Evolutionary conservation across 2,113 vertebrate species (phyloP).

Genomic region (Myotis davidii): DNA sequence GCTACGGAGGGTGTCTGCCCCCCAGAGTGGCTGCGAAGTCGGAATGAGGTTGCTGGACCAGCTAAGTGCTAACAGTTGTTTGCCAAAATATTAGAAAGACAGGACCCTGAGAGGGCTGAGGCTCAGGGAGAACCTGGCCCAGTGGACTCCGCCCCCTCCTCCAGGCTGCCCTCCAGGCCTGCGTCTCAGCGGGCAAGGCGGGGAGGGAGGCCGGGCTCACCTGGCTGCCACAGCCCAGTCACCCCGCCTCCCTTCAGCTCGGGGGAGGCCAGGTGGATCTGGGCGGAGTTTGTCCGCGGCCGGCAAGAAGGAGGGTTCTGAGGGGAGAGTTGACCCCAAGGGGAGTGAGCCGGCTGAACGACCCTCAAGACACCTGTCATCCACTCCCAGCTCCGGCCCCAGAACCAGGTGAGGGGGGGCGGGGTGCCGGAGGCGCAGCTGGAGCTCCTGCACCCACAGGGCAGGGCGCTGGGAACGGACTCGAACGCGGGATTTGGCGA

Average conservation of each 20-base stretch:
- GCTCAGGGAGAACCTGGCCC: fast-evolving
- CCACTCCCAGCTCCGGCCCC: background rate
- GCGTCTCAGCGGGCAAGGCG: background rate
- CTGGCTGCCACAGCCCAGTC: background rate
- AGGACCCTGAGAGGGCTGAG: background rate
- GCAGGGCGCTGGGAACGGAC: background rate
- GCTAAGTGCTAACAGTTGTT: background rate
- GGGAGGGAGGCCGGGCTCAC: background rate
- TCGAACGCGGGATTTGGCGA: background rate
- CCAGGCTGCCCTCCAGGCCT: background rate
- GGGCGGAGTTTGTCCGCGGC: constrained; percentile 5
- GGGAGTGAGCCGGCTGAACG: background rate
- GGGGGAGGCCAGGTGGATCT: background rate
- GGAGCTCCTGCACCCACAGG: too few relatives aligned
- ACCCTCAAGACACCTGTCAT: background rate
- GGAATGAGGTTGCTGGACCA: background rate
- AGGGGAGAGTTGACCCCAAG: background rate
- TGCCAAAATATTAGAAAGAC: background rate
- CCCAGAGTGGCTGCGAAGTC: background rate
- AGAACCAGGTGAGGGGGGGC: constrained; percentile 53
- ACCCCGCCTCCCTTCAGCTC: background rate
- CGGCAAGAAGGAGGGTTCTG: background rate
- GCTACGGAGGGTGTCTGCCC: too few relatives aligned
- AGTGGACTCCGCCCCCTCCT: background rate
- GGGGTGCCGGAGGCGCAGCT: too few relatives aligned